phyloP scores from a whole-genome alignment of 2,888 invertebrate species.

The Hypolimnas misippus region DNA sequence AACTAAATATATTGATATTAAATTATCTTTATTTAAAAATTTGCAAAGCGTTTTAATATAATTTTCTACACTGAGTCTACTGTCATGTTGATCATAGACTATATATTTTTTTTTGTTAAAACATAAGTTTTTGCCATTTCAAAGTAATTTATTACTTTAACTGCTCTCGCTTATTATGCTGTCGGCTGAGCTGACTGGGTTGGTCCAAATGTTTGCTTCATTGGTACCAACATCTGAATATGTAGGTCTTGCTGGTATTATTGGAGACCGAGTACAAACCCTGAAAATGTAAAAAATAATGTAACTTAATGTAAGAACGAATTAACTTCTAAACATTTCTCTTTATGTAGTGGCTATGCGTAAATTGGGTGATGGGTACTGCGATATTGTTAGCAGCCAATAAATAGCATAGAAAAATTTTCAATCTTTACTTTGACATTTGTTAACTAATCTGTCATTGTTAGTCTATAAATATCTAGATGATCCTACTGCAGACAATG shows the following conservation, averaged over 20 bases:
- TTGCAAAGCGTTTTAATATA: not conserved
- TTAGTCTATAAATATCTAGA: too few relatives aligned
- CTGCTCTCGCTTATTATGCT: conserved; percentile 62
- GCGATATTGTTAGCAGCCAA: too few relatives aligned
- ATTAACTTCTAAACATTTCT: too few relatives aligned
- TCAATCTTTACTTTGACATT: too few relatives aligned
- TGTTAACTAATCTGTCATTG: too few relatives aligned
- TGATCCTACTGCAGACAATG: too few relatives aligned
- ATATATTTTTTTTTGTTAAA: too few relatives aligned
- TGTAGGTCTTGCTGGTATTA: conserved; percentile 90
- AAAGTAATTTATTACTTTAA: conserved; percentile 41
- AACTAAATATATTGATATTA: not conserved
- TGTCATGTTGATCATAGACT: not conserved
- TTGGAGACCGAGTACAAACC: conserved; percentile 92
- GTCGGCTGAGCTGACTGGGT: conserved; percentile 79
- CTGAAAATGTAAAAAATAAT: conserved; percentile 67
- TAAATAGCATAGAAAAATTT: too few relatives aligned
- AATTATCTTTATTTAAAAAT: not conserved
- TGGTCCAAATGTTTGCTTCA: conserved; percentile 87
- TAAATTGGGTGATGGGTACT: too few relatives aligned
- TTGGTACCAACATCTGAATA: conserved; percentile 84
- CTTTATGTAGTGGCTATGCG: too few relatives aligned
- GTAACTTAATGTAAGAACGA: too few relatives aligned
- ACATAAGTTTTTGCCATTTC: not conserved
- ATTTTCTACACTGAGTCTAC: not conserved